A percentile compares a stretch with the other conserved stretches of the same genome.
phyloP scores from a whole-genome alignment of 2,113 vertebrate species.

The Epinephelus fuscoguttatus region DNA sequence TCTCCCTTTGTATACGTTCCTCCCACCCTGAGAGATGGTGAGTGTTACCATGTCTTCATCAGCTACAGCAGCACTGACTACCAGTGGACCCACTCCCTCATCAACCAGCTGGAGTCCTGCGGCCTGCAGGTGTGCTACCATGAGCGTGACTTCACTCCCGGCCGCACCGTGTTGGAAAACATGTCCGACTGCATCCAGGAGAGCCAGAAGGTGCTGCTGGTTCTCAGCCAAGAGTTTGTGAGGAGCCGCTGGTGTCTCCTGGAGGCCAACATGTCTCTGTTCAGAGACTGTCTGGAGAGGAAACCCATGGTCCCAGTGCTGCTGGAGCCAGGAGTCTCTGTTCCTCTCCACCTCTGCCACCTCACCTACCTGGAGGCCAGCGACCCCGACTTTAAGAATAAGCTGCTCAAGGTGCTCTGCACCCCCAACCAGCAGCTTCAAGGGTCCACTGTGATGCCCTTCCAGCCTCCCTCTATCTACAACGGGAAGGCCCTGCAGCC shows the following conservation, averaged over 20 bases:
- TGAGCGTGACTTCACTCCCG: conserved; percentile 75
- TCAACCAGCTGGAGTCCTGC: conserved; percentile 62
- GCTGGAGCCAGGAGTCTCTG: conserved; percentile 64
- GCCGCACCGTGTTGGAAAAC: conserved; percentile 78
- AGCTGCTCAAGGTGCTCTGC: conserved; percentile 69
- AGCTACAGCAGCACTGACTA: conserved; percentile 76
- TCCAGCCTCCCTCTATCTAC: conserved; percentile 66
- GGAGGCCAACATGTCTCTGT: conserved; percentile 79
- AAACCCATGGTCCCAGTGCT: conserved; percentile 76
- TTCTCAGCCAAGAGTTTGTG: conserved; percentile 80
- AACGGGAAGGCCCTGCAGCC: conserved; percentile 75
- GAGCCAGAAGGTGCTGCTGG: conserved; percentile 81
- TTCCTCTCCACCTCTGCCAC: conserved; percentile 79
- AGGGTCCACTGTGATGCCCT: conserved; percentile 62
- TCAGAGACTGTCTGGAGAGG: conserved; percentile 74
- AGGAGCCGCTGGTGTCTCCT: conserved; percentile 80
- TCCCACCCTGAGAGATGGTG: conserved; percentile 51
- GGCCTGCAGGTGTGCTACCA: conserved; percentile 73
- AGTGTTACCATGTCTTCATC: conserved; percentile 77
- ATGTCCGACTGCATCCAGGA: conserved; percentile 78
- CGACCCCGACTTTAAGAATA: conserved; percentile 61
- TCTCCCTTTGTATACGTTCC: conserved; percentile 6
- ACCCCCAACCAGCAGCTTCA: conserved; percentile 54
- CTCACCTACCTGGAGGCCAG: conserved; percentile 78
- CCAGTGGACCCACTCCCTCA: conserved; percentile 66